phyloP scores from a whole-genome alignment of 2,797 vertebrate genomes.

The Rhinoraja longicauda region DNA sequence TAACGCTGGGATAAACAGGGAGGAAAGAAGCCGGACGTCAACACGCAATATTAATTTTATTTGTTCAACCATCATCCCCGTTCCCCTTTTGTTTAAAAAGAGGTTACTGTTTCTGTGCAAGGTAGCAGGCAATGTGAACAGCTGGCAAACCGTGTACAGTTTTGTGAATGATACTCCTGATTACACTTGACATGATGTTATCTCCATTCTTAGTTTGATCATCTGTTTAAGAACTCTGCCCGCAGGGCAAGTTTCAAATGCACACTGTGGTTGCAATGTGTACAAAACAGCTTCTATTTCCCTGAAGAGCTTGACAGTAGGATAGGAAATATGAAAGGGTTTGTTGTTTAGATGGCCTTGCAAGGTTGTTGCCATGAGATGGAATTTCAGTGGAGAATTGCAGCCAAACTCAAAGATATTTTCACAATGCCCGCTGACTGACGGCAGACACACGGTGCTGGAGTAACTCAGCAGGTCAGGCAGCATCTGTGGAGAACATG shows the following conservation, averaged over 20 bases:
- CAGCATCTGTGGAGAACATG: no score
- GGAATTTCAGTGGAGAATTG: background rate
- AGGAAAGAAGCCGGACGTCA: background rate
- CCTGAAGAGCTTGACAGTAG: background rate
- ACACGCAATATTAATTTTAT: background rate
- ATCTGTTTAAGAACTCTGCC: background rate
- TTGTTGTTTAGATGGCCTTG: background rate
- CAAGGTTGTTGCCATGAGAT: background rate
- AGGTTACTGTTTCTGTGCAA: background rate
- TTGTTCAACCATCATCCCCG: background rate
- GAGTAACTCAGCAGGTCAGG: no score
- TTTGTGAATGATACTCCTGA: background rate
- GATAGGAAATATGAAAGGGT: background rate
- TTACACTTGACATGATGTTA: background rate
- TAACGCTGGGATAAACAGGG: background rate
- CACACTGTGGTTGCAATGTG: background rate
- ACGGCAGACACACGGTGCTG: no score
- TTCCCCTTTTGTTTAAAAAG: background rate
- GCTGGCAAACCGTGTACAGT: background rate
- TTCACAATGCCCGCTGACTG: background rate
- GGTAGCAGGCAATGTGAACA: background rate
- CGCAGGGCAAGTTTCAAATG: background rate
- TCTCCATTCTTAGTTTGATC: background rate
- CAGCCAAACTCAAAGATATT: background rate
- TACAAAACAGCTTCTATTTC: background rate